phyloP scores from a whole-genome alignment of 37 sponge, comb jelly and placozoan genomes.

The Haliclona indistincta region DNA sequence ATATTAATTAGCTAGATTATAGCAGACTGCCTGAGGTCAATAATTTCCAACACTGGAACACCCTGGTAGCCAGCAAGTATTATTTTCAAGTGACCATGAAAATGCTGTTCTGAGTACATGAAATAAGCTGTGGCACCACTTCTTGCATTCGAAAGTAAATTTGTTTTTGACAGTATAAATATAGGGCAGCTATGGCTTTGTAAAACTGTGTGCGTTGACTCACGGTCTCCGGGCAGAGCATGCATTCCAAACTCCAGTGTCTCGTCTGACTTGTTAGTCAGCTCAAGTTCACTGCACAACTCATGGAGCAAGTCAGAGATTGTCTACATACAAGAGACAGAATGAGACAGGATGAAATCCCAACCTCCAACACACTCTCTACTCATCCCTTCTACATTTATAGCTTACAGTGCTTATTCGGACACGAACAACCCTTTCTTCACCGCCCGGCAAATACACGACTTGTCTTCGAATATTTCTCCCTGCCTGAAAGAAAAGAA shows the following conservation, averaged over 20 bases:
- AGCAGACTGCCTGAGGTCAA: too few species aligned
- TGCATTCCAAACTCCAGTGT: slow-evolving; percentile 50
- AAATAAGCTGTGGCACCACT: too few species aligned
- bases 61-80: too few species aligned
- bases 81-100: too few species aligned
- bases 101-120: too few species aligned
- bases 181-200: too few species aligned
- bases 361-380: not conserved
- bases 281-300: slow-evolving; percentile 43
- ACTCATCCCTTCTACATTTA: not conserved
- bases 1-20: too few species aligned
- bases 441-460: slow-evolving; percentile 55
- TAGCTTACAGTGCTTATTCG: slow-evolving; percentile 49
- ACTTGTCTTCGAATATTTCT: slow-evolving; percentile 38
- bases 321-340: not conserved
- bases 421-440: slow-evolving; percentile 44
- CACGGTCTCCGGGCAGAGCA: slow-evolving; percentile 56
- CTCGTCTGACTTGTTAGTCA: slow-evolving; percentile 17
- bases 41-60: too few species aligned
- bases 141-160: too few species aligned
- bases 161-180: too few species aligned
- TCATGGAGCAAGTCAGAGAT: slow-evolving; percentile 41
- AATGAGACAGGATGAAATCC: not conserved
- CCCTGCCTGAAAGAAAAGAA: slow-evolving; percentile 24
- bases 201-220: too few species aligned